Evolutionary conservation across 2,888 invertebrate species (phyloP), one percentile per base, ranked within the genome.

Genomic region (Dicyrtoma fusca): DNA sequence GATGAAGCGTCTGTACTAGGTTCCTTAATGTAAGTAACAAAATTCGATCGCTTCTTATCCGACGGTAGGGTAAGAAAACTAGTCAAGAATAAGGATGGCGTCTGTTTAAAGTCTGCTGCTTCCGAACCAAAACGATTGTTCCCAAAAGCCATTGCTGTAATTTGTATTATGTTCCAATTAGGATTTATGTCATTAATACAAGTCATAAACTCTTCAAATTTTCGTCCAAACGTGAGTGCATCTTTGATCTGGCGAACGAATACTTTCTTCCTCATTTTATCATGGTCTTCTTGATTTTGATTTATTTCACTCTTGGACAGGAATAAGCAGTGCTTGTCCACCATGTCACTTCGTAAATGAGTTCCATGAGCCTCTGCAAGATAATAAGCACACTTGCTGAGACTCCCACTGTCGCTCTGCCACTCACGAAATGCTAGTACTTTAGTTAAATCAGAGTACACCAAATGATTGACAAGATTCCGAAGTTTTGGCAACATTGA

Each of bases 101-200:
- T 75, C n/a, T 66, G 59, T 14, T 63, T 68, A 13, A 59, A 63
- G 1, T 64, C 69, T 34, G 55, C 64, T 13, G 72, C 21, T 19
- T 75, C 74, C 6, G 71, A 61, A 10, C 72, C 73, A 69, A 76
- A 76, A 19, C 79, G 59, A 69, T 77, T 79, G 59, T 72, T 70
- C 1, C 59, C 49, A 34, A 75, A 72, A 5, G 75, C 11, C 6
- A 76, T 51, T 0, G 75, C 71, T 5, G 77, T 71, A 17, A 79
- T 65, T 71, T 79, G 79, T 17, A 79, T 45, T 14, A 79, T 73
- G 57, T 77, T 79, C 79, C 79, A 79, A 45, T 79, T 76, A n/a
- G 44, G 69, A 53, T 74, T 72, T 17, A 74, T 51, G 14, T 53
- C 51, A 34, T 55, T 68, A 4, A 74, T 13, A 26, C 59, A 47